A percentile compares a stretch with the other conserved stretches of the same genome.
Conservation (phyloP, 2,888 invertebrate species). For the Macaria liturata region DNA sequence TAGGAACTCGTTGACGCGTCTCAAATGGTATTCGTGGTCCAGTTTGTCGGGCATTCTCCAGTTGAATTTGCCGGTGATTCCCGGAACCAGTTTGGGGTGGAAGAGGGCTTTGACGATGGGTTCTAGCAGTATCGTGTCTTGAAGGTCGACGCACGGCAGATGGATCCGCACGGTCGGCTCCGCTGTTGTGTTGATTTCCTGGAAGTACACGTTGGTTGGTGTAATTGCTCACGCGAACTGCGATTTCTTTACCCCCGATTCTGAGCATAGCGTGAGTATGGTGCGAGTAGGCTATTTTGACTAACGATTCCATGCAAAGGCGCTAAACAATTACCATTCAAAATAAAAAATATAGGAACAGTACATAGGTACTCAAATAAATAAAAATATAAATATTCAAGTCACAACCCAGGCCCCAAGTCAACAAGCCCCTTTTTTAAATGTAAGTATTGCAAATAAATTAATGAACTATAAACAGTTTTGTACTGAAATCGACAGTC, state of each 20-base stretch:
- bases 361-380: too few relatives aligned
- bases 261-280: neutral
- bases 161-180: constrained; percentile 62
- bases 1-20: constrained; percentile 69
- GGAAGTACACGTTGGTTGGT: constrained; percentile 29
- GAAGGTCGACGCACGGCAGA: constrained; percentile 66
- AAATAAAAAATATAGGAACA: too few relatives aligned
- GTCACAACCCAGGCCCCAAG: too few relatives aligned
- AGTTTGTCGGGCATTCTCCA: constrained; percentile 72
- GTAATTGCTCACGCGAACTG: constrained; percentile 16
- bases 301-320: too few relatives aligned
- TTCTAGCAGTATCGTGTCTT: constrained; percentile 59
- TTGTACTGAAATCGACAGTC: too few relatives aligned
- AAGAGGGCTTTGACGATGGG: constrained; percentile 60
- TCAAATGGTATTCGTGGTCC: constrained; percentile 71
- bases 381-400: too few relatives aligned
- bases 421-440: too few relatives aligned
- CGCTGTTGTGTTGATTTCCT: constrained; percentile 57
- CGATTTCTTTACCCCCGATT: constrained; percentile 17
- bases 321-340: too few relatives aligned
- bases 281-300: neutral
- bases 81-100: constrained; percentile 57
- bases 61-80: constrained; percentile 61
- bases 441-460: too few relatives aligned
- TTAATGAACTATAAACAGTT: too few relatives aligned